Evolutionary conservation across 2,888 invertebrate species (phyloP).

Genomic region (Brenthis ino): DNA sequence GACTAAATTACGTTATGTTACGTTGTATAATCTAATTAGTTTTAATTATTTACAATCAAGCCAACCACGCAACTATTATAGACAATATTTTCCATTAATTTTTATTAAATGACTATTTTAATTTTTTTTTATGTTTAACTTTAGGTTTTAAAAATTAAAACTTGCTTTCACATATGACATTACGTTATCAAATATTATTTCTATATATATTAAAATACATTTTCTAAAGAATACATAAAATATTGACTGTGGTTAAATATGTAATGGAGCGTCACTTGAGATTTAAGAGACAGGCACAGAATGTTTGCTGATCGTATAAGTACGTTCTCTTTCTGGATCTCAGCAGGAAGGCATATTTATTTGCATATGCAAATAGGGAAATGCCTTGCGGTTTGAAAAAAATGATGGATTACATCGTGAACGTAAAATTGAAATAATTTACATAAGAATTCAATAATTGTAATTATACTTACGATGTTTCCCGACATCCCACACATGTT

Average conservation of each 20-base stretch:
- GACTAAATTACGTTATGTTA: neutral
- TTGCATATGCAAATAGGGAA: conserved; percentile 18
- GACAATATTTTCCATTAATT: neutral
- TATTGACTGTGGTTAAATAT: conserved; percentile 11
- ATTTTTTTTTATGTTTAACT: too few species aligned
- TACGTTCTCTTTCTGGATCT: conserved; percentile 24
- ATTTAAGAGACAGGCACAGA: conserved; percentile 9
- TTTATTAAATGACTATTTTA: neutral
- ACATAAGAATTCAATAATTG: conserved; percentile 6
- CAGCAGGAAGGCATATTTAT: conserved; percentile 18
- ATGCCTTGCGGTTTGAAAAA: conserved; percentile 15
- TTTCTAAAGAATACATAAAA: neutral
- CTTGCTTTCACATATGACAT: neutral
- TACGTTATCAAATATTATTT: too few species aligned
- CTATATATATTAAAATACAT: neutral
- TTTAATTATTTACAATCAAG: neutral
- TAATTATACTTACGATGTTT: neutral
- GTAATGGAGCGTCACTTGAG: conserved; percentile 27
- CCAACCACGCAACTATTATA: neutral
- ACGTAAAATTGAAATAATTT: conserved; percentile 2
- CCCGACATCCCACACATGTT: too few species aligned
- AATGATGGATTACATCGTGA: conserved; percentile 1
- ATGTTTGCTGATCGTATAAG: conserved; percentile 24
- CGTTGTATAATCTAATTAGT: conserved; percentile 2
- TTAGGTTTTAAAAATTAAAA: too few species aligned